These are phyloP conservation scores for Oxyruncus cristatus DNA, from an alignment of 2,113 vertebrate genomes.

Conservation along the genomic window DNA sequence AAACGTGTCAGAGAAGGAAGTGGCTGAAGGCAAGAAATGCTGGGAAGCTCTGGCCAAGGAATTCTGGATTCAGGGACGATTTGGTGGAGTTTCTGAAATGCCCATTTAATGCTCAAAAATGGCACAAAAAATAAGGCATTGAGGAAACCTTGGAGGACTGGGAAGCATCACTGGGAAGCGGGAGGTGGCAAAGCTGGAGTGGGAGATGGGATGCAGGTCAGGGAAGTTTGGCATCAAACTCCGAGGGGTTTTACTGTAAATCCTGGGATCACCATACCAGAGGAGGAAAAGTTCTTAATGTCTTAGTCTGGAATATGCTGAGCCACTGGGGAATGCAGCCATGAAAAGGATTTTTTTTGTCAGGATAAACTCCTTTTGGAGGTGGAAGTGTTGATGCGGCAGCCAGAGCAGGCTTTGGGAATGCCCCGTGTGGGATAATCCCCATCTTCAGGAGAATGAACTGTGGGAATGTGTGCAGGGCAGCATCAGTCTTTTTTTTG, in stretches of 20 bases:
- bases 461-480: neutral
- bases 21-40: neutral
- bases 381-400: neutral
- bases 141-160: neutral
- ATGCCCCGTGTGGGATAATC: neutral
- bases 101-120: neutral
- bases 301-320: neutral
- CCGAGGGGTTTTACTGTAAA: neutral
- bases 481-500: neutral
- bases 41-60: neutral
- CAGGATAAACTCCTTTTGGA: neutral
- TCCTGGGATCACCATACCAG: neutral
- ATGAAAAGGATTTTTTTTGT: neutral
- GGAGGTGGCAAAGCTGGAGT: neutral
- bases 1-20: neutral
- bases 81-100: neutral
- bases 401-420: neutral
- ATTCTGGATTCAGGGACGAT: neutral
- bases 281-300: neutral
- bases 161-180: fast-evolving
- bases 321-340: neutral
- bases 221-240: neutral
- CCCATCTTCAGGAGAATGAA: neutral
- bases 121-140: neutral
- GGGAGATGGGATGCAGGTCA: neutral